Evolutionary conservation across 2,888 invertebrate genomes (phyloP).

Genomic region (Pachymerium ferrugineum): DNA sequence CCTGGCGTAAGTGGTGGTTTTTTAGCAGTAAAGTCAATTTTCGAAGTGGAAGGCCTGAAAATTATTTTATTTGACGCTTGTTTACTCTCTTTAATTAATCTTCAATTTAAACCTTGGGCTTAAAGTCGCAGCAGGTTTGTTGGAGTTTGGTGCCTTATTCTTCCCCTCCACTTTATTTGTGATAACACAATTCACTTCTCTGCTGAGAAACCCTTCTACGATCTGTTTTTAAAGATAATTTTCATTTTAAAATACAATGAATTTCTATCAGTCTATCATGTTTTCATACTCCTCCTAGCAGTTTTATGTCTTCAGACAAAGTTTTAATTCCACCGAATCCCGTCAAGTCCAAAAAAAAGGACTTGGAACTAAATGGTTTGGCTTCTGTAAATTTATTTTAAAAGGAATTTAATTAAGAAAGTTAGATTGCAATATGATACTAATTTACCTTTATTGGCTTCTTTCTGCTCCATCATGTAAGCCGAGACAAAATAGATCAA

Average conservation of each 20-base stretch:
- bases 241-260: too few relatives aligned
- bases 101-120: too few relatives aligned
- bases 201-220: conserved; percentile 28
- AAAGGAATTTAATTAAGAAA: conserved; percentile 9
- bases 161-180: neutral
- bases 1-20: too few relatives aligned
- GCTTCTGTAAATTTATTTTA: neutral
- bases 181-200: conserved; percentile 20
- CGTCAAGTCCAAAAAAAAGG: conserved; percentile 30
- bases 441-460: conserved; percentile 12
- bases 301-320: neutral
- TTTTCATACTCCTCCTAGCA: conserved; percentile 28
- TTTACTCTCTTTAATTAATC: too few relatives aligned
- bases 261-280: too few relatives aligned
- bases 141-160: too few relatives aligned
- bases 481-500: neutral
- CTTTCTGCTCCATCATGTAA: neutral
- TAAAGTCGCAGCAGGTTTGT: too few relatives aligned
- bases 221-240: neutral
- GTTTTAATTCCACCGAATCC: neutral
- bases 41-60: neutral
- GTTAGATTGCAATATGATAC: neutral
- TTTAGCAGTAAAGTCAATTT: too few relatives aligned
- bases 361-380: conserved; percentile 15
- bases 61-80: neutral